These are phyloP conservation scores for Panzeria rudis DNA, from an alignment of 2,888 invertebrate species.

Conservation along the genomic window DNA sequence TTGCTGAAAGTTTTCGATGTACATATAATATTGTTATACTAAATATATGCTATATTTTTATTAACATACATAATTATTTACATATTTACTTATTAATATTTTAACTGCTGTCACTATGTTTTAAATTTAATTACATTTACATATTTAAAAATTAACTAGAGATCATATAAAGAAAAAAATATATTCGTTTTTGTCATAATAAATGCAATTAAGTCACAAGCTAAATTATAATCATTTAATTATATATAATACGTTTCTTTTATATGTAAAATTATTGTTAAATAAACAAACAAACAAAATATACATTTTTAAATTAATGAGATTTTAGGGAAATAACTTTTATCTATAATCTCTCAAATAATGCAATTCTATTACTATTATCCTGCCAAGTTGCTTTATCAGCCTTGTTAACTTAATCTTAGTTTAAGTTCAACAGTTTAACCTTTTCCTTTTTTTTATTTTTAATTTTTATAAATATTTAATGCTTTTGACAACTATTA, in stretches of 20 bases:
- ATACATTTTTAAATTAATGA: not conserved
- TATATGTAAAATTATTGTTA: constrained; percentile 6
- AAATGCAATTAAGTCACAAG: constrained; percentile 64
- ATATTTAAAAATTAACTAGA: constrained; percentile 9
- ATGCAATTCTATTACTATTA: not conserved
- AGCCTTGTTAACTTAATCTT: not conserved
- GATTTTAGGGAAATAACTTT: not conserved
- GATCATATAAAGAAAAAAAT: constrained; percentile 5
- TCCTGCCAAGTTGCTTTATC: not conserved
- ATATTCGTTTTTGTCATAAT: constrained; percentile 53
- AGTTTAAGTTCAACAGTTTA: too few species aligned
- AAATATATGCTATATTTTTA: too few species aligned
- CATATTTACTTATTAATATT: constrained; percentile 33
- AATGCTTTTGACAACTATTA: constrained; percentile 41
- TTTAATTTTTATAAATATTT: constrained; percentile 3
- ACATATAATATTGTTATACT: too few species aligned
- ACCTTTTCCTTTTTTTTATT: not conserved
- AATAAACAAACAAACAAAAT: not conserved
- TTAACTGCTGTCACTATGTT: constrained; percentile 68
- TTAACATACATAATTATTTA: too few species aligned
- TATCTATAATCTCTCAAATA: not conserved
- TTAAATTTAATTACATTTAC: constrained; percentile 71
- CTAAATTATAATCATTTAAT: constrained; percentile 65
- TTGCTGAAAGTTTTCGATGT: not conserved
- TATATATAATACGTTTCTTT: constrained; percentile 50